Base-by-base conservation (phyloP, 2,888 invertebrate species). In the Shargacucullia verbasci region DNA sequence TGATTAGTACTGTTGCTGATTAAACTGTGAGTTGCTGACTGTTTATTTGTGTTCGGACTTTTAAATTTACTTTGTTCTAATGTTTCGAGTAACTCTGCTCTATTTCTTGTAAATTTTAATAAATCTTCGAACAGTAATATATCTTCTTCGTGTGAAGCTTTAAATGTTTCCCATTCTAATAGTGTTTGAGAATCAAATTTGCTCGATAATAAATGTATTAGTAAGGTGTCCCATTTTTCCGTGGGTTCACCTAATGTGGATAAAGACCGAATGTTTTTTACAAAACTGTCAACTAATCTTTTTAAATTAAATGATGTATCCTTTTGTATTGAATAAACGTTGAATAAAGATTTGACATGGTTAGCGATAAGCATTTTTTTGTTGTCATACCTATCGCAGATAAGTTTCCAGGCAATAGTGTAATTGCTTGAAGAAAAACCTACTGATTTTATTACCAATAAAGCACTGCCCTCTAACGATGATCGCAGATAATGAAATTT, bases 331-430 rank as follows among this genome's bases (percentile, higher is more conserved):
- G 33, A 33, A 33, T 33, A 33, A 33, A 33, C 33, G 10, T 33
- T 33, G 33, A 33, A 33, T 33, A 33, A 33, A 33, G 33, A 33
- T 33, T 33, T 33, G 11, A 33, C 33, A 33, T 33, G 33, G 10
- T 33, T 33, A 33, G 33, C 33, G 11, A 33, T 33, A 33, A 33
- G 33, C 33, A 33, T 33, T 33, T 33, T 27, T 33, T 33, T 33
- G 33, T 33, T 33, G 11, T 33, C 33, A 33, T 33, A 33, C 33
- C 33, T 33, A 33, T 33, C 33, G 33, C 33, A 33, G 10, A 33
- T 33, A 33, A 33, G 33, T 10, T 33, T 33, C 33, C 33, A 33
- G 11, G 33, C 33, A 10, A 33, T 33, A 2, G 33, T 33, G 27
- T 27, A 27, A 27, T 27, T 27, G 27, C 27, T 27, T 27, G 27